Evolutionary conservation across 1,140 invertebrate genomes (phyloP), one percentile per base, ranked within the genome.

Genomic region (Gerris buenoi): DNA sequence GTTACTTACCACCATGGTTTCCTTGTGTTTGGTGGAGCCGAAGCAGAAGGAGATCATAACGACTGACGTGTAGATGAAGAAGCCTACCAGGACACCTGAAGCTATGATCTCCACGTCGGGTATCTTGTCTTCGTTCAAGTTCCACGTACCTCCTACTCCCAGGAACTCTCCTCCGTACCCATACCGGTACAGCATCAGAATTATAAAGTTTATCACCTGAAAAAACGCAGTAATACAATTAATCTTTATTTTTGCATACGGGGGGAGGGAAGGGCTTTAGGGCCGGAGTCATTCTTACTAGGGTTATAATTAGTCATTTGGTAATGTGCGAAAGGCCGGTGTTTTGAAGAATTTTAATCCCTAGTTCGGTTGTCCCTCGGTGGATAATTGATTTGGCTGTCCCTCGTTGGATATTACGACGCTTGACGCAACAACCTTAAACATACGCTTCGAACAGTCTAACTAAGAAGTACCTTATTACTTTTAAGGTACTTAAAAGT

Each of bases 61-160:
- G 26, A 73, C 73, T 15, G 66, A 56, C 1, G 72, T 74, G 69
- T 74, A 74, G 27, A 93, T 88, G 70, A 91, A 85, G 75, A 86
- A 93, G 14, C 89, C 90, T 2, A 93, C 87, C 68, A 91, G 86
- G 0, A 93, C 86, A 15, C 90, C 90, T 0, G 88, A 90, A 1
- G 89, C 89, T 0, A 92, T 84, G 28, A 91, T 91, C 80, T 91
- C 89, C 26, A 86, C 86, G 74, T 91, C 89, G 0, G 88, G 84
- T 76, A 86, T 89, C 77, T 91, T 91, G 72, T 89, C 87, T 76
- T 91, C 89, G 72, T 90, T 88, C n/a, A 91, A 77, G 76, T 93
- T 91, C 89, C 89, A 91, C 10, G 88, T 89, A 28, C 89, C 89
- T 56, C 89, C 89, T 22, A 91, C 87, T 27, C 89, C 89, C 57